A percentile compares a stretch with the other conserved stretches of the same genome.
Evolutionary conservation across 2,113 vertebrate genomes (phyloP).

Genomic region (Athene cunicularia): DNA sequence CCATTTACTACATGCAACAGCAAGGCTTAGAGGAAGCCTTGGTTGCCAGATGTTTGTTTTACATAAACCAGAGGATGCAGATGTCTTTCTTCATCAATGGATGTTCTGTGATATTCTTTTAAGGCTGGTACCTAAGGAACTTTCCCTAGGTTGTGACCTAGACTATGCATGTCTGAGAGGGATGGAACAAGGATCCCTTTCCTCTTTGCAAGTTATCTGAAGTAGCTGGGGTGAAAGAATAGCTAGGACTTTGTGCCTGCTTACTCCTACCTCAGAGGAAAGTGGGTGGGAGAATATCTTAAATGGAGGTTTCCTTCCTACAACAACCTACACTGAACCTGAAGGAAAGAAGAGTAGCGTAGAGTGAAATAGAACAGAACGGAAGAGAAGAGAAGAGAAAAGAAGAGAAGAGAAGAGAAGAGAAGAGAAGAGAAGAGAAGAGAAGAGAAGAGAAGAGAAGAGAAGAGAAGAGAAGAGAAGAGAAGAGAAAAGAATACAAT

Average conservation of each 20-base stretch:
- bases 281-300: neutral
- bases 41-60: slow-evolving; percentile 66
- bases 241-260: neutral
- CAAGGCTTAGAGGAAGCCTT: slow-evolving; percentile 47
- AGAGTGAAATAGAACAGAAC: neutral
- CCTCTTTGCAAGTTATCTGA: neutral
- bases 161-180: neutral
- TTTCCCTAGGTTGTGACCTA: neutral
- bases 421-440: neutral
- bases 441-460: neutral
- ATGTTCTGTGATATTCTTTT: neutral
- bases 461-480: neutral
- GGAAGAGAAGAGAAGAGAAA: neutral
- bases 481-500: neutral
- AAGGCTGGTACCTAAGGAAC: slow-evolving; percentile 20
- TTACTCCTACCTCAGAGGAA: neutral
- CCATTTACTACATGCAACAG: slow-evolving; percentile 38
- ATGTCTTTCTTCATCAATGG: slow-evolving; percentile 48
- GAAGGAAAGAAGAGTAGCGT: neutral
- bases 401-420: neutral
- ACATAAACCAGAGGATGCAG: slow-evolving; percentile 60
- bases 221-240: neutral
- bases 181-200: neutral
- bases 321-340: neutral
- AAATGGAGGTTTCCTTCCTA: neutral